These are phyloP conservation scores for Brenthis hecate DNA, from an alignment of 2,888 invertebrate species.

Conservation along the genomic window DNA sequence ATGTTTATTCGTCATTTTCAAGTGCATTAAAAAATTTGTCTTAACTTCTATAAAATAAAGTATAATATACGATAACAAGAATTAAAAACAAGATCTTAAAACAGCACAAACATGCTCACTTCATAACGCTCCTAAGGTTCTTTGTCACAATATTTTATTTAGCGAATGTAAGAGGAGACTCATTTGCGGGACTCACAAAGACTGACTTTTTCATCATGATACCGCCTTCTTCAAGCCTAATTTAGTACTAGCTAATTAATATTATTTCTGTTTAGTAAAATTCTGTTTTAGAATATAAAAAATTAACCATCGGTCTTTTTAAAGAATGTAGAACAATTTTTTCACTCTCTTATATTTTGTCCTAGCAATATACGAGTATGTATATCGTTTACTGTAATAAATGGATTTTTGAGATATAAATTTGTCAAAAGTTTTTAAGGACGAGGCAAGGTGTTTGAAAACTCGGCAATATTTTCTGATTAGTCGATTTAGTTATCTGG, in stretches of 20 bases:
- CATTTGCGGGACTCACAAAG: conserved; percentile 29
- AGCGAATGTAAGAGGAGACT: conserved; percentile 20
- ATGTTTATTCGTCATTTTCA: no score
- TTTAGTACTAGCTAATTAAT: conserved; percentile 45
- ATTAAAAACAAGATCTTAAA: conserved; percentile 4
- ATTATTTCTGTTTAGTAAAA: conserved; percentile 39
- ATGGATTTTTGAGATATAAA: no score
- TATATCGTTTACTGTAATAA: no score
- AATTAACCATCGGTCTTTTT: no score
- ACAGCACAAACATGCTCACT: conserved; percentile 27
- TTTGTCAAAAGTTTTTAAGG: no score
- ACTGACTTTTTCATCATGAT: conserved; percentile 38
- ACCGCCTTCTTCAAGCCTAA: conserved; percentile 40
- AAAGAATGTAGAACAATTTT: no score
- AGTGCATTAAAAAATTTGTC: neutral
- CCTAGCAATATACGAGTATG: no score
- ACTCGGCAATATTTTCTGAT: no score
- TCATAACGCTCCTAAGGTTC: conserved; percentile 27
- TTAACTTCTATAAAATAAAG: neutral
- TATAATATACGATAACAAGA: neutral
- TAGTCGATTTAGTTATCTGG: no score
- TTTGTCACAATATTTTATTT: conserved; percentile 34
- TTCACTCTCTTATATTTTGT: no score
- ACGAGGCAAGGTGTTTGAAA: no score
- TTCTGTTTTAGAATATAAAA: neutral